phyloP scores from a whole-genome alignment of 2,797 vertebrate species.

The Myotis daubentonii region DNA sequence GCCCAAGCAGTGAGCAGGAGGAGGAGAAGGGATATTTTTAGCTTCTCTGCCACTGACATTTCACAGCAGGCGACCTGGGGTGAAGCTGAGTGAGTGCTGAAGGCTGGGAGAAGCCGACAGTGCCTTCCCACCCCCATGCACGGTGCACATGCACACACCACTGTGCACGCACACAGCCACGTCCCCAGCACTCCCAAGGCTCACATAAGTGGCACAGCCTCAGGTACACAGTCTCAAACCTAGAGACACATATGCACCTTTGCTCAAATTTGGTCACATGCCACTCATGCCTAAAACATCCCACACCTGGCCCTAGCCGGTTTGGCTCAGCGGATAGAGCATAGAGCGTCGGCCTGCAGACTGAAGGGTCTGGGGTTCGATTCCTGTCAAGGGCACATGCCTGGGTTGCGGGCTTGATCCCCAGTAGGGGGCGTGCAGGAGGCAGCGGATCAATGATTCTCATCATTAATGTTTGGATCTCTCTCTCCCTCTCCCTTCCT shows the following conservation, averaged over 20 bases:
- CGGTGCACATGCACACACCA: constrained; percentile 61
- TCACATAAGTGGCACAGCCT: not conserved
- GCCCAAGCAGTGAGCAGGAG: constrained; percentile 76
- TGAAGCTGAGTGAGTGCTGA: constrained; percentile 83
- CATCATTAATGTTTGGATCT: too few relatives aligned
- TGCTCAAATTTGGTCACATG: not conserved
- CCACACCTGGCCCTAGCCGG: not conserved
- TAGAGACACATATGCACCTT: not conserved
- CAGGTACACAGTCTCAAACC: not conserved
- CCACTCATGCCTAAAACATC: not conserved
- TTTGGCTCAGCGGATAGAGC: too few relatives aligned
- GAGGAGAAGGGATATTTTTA: constrained; percentile 81
- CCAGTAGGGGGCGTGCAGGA: too few relatives aligned
- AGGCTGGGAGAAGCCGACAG: constrained; percentile 77
- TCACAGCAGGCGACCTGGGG: constrained; percentile 82
- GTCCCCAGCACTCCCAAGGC: not conserved
- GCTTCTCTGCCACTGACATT: constrained; percentile 83
- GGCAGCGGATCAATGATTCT: too few relatives aligned
- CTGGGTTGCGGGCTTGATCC: too few relatives aligned
- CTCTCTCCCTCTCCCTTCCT: too few relatives aligned
- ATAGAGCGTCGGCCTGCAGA: too few relatives aligned
- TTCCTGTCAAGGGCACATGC: too few relatives aligned
- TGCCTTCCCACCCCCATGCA: constrained; percentile 63
- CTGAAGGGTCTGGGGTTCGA: too few relatives aligned
- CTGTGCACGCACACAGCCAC: constrained; percentile 24